phyloP scores from a whole-genome alignment of 53 echinoderm and acorn worm species.

The Actinopyga echinites region DNA sequence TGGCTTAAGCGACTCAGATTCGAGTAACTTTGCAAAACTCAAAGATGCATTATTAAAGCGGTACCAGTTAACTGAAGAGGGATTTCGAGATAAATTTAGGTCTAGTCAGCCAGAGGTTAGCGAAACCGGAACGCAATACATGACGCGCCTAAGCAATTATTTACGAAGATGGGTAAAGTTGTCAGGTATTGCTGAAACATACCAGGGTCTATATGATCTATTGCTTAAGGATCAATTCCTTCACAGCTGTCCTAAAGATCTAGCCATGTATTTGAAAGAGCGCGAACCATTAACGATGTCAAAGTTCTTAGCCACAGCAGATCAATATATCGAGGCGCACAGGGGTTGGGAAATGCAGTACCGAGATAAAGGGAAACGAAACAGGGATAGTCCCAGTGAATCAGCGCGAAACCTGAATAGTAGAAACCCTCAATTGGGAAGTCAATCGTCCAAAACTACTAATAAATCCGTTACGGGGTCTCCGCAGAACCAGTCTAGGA shows the following conservation, averaged over 20 bases:
- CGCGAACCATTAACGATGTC: neutral
- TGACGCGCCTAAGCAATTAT: slow-evolving; percentile 28
- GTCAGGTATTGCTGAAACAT: neutral
- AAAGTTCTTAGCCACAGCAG: neutral
- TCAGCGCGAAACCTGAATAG: neutral
- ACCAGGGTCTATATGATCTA: neutral
- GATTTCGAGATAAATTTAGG: slow-evolving; percentile 35
- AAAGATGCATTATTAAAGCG: neutral
- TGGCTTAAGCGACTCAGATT: neutral
- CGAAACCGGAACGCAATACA: neutral
- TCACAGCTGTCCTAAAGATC: neutral
- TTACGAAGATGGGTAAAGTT: slow-evolving; percentile 39
- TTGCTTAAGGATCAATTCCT: slow-evolving; percentile 29
- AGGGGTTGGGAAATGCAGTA: neutral
- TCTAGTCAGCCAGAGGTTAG: slow-evolving; percentile 10
- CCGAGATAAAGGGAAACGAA: neutral
- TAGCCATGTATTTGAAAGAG: slow-evolving; percentile 19
- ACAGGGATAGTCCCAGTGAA: neutral
- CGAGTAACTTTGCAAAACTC: slow-evolving; percentile 9
- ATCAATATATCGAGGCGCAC: slow-evolving; percentile 28
- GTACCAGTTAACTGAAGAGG: slow-evolving; percentile 39
- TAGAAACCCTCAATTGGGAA: neutral
- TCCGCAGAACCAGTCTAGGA: neutral
- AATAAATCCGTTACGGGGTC: neutral
- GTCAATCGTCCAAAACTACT: neutral